These are phyloP conservation scores for Acanthiza pusilla DNA, from an alignment of 2,797 vertebrate genomes.

Conservation along the genomic window DNA sequence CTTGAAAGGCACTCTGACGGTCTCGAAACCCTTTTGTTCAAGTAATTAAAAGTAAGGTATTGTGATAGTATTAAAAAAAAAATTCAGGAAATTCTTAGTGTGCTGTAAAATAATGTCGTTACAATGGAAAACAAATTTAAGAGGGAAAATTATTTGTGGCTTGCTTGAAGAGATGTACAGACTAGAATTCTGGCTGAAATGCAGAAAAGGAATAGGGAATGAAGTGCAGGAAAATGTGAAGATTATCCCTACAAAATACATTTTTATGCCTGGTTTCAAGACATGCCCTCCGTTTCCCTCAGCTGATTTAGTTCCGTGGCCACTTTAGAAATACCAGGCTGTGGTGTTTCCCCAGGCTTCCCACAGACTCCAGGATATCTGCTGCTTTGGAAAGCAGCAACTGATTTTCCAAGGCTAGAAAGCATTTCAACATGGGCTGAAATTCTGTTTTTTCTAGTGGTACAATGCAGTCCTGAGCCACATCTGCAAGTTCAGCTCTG, in stretches of 20 bases:
- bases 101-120: neutral
- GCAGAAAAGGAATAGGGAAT: neutral
- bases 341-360: neutral
- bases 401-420: neutral
- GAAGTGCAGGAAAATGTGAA: neutral
- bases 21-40: slow-evolving; percentile 82
- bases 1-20: slow-evolving; percentile 84
- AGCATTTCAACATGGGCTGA: neutral
- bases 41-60: slow-evolving; percentile 77
- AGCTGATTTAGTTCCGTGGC: neutral
- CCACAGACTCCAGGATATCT: neutral
- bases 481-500: neutral
- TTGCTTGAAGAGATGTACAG: neutral
- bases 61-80: slow-evolving; percentile 54
- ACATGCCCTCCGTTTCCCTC: neutral
- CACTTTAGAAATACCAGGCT: accelerated
- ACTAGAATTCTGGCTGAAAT: neutral
- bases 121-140: neutral
- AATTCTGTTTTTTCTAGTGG: neutral
- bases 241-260: neutral
- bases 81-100: neutral
- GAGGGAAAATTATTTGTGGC: neutral
- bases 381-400: neutral
- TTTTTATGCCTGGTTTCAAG: neutral
- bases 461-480: neutral